Base-by-base conservation (phyloP, 2,797 vertebrate genomes). In the Cyprinella venusta region DNA sequence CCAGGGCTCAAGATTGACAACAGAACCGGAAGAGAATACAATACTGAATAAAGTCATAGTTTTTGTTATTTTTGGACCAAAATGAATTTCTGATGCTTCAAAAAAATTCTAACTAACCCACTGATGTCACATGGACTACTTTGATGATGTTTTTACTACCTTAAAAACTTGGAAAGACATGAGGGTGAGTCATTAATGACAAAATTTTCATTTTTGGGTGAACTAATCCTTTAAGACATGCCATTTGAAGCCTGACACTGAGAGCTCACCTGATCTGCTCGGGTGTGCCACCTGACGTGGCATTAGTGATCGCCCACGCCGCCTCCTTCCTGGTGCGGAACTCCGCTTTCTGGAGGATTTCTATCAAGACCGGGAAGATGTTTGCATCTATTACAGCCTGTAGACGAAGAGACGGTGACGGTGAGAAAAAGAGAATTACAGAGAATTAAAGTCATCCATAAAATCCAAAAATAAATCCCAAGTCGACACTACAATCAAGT, bases 271-370 rank as follows among this genome's bases (percentile, higher is more conserved):
- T 97, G 90, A 99, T 99, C 91, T 99, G 98, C 50, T 98, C 97
- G 0, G 97, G 96, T 0, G 97, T 99, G 72, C 98, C 98, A 87
- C 98, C 98, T 0, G 97, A 99, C 0, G 98, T 99, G 38, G 98
- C 97, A 0, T 99, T 99, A 24, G 98, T 99, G 86, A 99, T 99
- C n/a, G 97, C 98, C 98, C 98, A 99, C 0, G 98, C 97, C 0
- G 98, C 98, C 90, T 99, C 98, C 89, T 99, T 99, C 91, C 98
- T 95, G 48, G 98, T 99, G 71, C 97, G 96, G 90, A 99, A 99
- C 76, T 99, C 98, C 0, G 98, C 98, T 88, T 99, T 99, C 93
- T 99, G 98, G 83, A 99, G 93, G 87, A 99, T 98, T 86, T 99
- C 98, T 0, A 99, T 99, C 89, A 99, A 95, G 33, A 99, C 97